Evolutionary conservation across 2,113 vertebrate species (phyloP).

Genomic region (Ciconia boyciana): DNA sequence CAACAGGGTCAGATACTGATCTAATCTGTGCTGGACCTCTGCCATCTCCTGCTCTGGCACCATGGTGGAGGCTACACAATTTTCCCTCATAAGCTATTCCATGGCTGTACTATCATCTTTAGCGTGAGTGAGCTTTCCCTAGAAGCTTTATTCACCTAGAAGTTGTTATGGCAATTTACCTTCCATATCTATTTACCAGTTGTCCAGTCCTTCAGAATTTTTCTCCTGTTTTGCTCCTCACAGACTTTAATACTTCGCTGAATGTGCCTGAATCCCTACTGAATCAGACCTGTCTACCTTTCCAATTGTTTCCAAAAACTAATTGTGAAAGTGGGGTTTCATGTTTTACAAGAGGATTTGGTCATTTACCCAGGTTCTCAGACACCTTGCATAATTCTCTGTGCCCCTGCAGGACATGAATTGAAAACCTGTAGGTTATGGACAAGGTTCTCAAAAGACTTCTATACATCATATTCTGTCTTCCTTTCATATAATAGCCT

Average conservation of each 20-base stretch:
- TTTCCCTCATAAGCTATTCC: neutral
- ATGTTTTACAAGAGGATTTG: neutral
- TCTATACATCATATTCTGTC: neutral
- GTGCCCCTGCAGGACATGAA: neutral
- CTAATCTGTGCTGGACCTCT: neutral
- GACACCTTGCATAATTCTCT: neutral
- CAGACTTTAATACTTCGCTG: neutral
- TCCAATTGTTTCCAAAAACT: neutral
- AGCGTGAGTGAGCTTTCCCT: neutral
- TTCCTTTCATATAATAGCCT: neutral
- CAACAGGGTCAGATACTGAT: neutral
- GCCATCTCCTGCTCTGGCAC: neutral
- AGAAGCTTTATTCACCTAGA: neutral
- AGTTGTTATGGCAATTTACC: neutral
- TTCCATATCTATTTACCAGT: neutral
- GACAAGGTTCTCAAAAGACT: neutral
- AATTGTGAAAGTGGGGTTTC: neutral
- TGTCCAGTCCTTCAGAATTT: neutral
- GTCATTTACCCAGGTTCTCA: neutral
- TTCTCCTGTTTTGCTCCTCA: neutral
- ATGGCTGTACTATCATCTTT: neutral
- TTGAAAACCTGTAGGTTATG: neutral
- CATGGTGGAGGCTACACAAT: neutral
- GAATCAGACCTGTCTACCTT: neutral
- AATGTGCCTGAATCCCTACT: neutral